Conservation (phyloP, 2,113 vertebrate species). For the Cepphus grylle region DNA sequence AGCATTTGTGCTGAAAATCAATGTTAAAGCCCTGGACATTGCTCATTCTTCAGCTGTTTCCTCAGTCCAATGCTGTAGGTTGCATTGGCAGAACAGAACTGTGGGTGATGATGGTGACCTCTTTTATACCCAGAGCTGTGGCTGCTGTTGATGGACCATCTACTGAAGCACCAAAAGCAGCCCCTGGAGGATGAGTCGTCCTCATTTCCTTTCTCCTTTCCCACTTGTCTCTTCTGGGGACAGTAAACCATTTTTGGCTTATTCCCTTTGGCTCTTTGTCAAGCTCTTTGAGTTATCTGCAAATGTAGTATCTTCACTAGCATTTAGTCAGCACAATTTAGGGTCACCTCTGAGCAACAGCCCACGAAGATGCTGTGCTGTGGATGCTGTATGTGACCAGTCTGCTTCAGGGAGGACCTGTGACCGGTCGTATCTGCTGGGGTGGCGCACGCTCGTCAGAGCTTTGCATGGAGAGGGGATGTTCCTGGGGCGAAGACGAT, state of each 20-base stretch:
- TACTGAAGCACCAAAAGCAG: neutral
- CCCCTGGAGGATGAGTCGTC: neutral
- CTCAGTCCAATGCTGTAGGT: neutral
- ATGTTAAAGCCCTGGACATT: accelerated
- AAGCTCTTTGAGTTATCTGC: neutral
- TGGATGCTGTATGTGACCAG: neutral
- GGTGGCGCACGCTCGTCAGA: neutral
- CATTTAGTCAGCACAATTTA: neutral
- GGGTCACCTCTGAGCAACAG: neutral
- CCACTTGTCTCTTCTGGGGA: neutral
- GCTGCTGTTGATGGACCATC: neutral
- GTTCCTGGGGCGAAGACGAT: neutral
- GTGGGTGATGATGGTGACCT: neutral
- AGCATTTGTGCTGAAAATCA: neutral
- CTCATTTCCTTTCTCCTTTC: neutral
- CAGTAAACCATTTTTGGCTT: neutral
- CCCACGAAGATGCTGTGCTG: accelerated
- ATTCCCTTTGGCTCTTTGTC: neutral
- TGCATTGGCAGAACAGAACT: neutral
- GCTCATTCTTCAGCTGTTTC: neutral
- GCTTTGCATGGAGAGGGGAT: neutral
- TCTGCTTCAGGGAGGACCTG: neutral
- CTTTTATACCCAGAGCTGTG: neutral
- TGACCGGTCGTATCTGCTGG: accelerated
- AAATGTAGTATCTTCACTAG: neutral